phyloP scores from a whole-genome alignment of 2,888 invertebrate species.

The Alloplasta piceator region DNA sequence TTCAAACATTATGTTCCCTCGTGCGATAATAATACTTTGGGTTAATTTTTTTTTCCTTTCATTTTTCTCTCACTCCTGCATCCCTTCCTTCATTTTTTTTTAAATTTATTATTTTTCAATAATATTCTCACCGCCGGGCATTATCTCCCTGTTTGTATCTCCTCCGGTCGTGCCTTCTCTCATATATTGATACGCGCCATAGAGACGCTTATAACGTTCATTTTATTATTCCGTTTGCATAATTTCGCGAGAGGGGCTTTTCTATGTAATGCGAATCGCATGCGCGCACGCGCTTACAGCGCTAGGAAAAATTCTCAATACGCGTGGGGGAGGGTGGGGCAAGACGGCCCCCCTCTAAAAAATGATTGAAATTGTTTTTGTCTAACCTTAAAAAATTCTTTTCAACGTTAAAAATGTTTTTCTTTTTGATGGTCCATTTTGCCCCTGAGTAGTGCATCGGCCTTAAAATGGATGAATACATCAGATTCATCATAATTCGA shows the following conservation, averaged over 20 bases:
- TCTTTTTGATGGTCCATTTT: no score
- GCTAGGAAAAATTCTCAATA: background rate
- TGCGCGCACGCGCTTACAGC: background rate
- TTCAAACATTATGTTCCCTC: constrained; percentile 33
- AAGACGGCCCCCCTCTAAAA: no score
- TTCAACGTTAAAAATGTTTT: no score
- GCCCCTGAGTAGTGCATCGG: no score
- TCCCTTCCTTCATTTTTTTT: background rate
- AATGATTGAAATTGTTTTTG: no score
- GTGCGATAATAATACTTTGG: constrained; percentile 31
- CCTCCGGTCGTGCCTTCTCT: no score
- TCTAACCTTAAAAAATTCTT: no score
- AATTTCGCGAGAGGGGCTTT: constrained; percentile 16
- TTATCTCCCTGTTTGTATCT: no score
- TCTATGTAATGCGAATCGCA: background rate
- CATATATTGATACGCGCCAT: constrained; percentile 1
- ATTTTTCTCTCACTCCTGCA: background rate
- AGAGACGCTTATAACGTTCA: constrained; percentile 17
- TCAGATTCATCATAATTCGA: no score
- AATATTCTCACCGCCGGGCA: background rate
- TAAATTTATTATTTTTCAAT: constrained; percentile 25
- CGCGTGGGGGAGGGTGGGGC: no score
- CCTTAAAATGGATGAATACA: no score
- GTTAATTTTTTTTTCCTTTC: constrained; percentile 10
- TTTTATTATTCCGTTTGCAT: constrained; percentile 51